Evolutionary conservation across 2,888 invertebrate genomes (phyloP), one percentile per base, ranked within the genome.

Genomic region (Lasioglossum morio): DNA sequence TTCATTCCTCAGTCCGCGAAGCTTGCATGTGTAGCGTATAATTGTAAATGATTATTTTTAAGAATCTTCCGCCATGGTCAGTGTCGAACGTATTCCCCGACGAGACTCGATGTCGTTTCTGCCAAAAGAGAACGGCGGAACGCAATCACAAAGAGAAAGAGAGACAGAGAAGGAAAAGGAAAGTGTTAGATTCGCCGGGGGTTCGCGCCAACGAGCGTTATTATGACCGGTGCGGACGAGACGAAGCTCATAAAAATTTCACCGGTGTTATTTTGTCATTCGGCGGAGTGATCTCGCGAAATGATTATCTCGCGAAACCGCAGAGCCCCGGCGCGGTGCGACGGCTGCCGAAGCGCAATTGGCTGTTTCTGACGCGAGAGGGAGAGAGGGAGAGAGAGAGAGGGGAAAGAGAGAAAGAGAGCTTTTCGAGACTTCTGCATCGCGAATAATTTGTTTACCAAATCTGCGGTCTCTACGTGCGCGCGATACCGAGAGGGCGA

Each of bases 401-500:
- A 53, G n/a, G 8, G 23, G 53, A n/a, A 10, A n/a, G 53, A n/a
- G 53, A 10, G 23, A 53, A 16, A 34, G 63, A 63, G 19, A 80
- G 72, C 74, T 84, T 75, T 76, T 70, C 86, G 84, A 83, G 79
- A 84, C 74, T 81, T 79, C 76, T 85, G 81, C 86, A 87, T 83
- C 77, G 81, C 78, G 89, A 90, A 90, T 90, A 90, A 90, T 90
- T 90, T 90, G 90, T 90, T 90, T 90, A 90, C 90, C 90, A 90
- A 90, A 90, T 90, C 87, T 89, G 87, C 79, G 87, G 89, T 85
- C 78, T 82, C 85, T 82, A 86, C 84, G 86, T 84, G 87, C 72
- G 75, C 85, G 75, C 85, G 89, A 90, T 90, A 87, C 72, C 74
- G 73, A 79, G 73, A 70, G 69, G 82, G 79, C 76, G 82, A 81